Evolutionary conservation across 2,797 vertebrate species (phyloP).

Genomic region (Hephaestus fuliginosus): DNA sequence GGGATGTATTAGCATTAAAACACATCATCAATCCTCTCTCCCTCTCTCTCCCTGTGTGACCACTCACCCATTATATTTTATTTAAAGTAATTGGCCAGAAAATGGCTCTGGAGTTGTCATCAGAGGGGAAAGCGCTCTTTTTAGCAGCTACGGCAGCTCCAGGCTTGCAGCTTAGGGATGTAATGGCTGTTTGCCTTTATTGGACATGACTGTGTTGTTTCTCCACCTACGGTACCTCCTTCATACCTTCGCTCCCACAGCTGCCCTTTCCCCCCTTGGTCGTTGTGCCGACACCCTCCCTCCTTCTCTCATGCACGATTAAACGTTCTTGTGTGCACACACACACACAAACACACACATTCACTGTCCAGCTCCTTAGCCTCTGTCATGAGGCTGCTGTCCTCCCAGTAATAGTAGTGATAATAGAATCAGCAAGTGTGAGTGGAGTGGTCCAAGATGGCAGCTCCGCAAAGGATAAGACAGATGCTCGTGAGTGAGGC

Average conservation of each 20-base stretch:
- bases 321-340: conserved; percentile 10
- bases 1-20: conserved; percentile 42
- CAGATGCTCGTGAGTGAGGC: conserved; percentile 48
- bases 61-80: conserved; percentile 43
- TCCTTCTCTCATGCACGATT: conserved; percentile 49
- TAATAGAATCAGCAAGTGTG: conserved; percentile 51
- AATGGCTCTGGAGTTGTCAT: conserved; percentile 49
- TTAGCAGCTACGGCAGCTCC: conserved; percentile 36
- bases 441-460: conserved; percentile 58
- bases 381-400: conserved; percentile 52
- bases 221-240: conserved; percentile 2
- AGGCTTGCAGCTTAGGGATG: conserved; percentile 1
- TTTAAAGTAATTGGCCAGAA: conserved; percentile 60
- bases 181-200: conserved; percentile 47
- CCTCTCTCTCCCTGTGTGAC: conserved; percentile 16
- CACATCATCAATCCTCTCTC: conserved; percentile 49
- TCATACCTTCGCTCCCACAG: conserved; percentile 19
- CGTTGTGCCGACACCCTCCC: conserved; percentile 26
- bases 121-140: conserved; percentile 35
- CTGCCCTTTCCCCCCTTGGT: conserved; percentile 36
- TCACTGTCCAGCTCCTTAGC: conserved; percentile 39
- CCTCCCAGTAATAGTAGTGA: conserved; percentile 43
- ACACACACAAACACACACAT: conserved; percentile 2
- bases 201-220: conserved; percentile 32
- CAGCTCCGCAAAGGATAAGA: conserved; percentile 54